These are phyloP conservation scores for Diplolepis rosae DNA, from an alignment of 2,888 invertebrate species.

Conservation along the genomic window DNA sequence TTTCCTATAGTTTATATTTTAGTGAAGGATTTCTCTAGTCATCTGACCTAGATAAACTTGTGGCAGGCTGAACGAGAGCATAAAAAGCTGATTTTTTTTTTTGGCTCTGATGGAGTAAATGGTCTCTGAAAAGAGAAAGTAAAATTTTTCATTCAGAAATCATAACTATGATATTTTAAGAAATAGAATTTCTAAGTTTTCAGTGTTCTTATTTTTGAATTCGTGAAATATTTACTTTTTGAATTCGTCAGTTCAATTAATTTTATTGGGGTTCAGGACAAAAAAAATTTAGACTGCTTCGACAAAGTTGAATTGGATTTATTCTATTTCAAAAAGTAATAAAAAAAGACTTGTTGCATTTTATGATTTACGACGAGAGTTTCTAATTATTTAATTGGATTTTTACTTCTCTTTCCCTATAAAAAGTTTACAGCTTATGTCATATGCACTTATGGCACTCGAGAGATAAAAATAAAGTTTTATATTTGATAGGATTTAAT, in stretches of 20 bases:
- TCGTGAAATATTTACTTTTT: no score
- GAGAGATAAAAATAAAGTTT: background rate
- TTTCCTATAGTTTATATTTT: background rate
- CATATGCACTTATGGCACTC: background rate
- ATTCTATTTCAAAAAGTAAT: background rate
- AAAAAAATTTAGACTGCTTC: background rate
- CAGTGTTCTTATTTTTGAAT: no score
- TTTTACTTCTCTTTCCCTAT: background rate
- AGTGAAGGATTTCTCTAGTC: background rate
- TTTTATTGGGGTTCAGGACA: background rate
- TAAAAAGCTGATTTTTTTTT: background rate
- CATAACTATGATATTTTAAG: no score
- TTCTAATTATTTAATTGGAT: background rate
- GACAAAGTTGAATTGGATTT: background rate
- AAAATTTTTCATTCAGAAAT: no score
- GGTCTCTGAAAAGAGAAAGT: no score
- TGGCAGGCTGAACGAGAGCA: background rate
- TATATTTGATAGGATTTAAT: background rate
- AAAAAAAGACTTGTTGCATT: background rate
- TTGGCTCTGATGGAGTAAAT: no score
- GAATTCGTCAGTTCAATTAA: background rate
- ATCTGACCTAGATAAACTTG: background rate
- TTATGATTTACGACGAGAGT: background rate
- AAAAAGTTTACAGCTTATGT: background rate
- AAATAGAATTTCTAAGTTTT: no score